A percentile compares a stretch with the other conserved stretches of the same genome.
Evolutionary conservation across 2,888 invertebrate species (phyloP).

Genomic region (Notodonta dromedarius): DNA sequence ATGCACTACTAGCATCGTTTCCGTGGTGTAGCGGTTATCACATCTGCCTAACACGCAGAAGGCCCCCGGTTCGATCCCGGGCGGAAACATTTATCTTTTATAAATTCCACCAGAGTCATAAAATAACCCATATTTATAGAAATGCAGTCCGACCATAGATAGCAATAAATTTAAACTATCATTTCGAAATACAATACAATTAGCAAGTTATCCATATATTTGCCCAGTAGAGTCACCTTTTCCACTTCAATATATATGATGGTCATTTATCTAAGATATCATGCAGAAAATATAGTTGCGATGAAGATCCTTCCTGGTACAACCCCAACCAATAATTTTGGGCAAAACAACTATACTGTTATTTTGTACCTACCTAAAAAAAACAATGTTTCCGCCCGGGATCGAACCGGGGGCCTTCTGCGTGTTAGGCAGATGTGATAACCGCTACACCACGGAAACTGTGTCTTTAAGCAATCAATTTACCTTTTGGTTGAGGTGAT

Average conservation of each 20-base stretch:
- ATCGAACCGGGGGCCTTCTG: slow-evolving; percentile 96
- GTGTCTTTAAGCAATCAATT: not conserved
- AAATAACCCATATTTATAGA: too few species aligned
- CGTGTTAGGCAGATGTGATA: slow-evolving; percentile 96
- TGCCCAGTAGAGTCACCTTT: too few species aligned
- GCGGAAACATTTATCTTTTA: slow-evolving; percentile 86
- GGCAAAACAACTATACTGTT: too few species aligned
- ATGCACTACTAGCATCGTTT: slow-evolving; percentile 5
- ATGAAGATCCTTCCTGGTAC: too few species aligned
- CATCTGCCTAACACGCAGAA: slow-evolving; percentile 96
- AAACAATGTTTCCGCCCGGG: slow-evolving; percentile 90
- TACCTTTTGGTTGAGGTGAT: not conserved
- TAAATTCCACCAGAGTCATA: not conserved
- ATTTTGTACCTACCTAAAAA: not conserved
- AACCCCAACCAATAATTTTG: too few species aligned
- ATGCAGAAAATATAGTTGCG: too few species aligned
- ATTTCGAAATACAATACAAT: too few species aligned
- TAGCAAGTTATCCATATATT: too few species aligned
- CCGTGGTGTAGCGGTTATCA: slow-evolving; percentile 86
- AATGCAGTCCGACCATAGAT: too few species aligned
- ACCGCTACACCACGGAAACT: slow-evolving; percentile 94
- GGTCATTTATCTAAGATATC: too few species aligned
- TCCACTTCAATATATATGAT: too few species aligned
- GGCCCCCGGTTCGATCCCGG: slow-evolving; percentile 95
- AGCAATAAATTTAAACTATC: too few species aligned